phyloP scores from a whole-genome alignment of 2,797 vertebrate genomes.

The Yasuhikotakia modesta region DNA sequence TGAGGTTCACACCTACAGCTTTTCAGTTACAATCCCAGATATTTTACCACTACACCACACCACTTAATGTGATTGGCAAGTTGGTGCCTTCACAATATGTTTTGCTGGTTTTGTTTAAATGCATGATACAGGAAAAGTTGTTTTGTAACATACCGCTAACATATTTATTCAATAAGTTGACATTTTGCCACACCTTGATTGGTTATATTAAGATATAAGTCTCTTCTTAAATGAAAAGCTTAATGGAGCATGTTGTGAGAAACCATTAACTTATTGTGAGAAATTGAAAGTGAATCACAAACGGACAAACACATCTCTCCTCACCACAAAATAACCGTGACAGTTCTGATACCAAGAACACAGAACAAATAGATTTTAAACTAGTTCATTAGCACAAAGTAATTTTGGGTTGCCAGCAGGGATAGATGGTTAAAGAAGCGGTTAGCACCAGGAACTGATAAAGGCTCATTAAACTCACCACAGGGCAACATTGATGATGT shows the following conservation, averaged over 20 bases:
- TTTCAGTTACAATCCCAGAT: too few species aligned
- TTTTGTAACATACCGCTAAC: too few species aligned
- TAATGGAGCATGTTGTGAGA: not conserved
- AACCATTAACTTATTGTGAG: not conserved
- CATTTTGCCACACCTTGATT: too few species aligned
- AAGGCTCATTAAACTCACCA: conserved; percentile 8
- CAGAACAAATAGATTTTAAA: not conserved
- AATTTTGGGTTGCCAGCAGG: not conserved
- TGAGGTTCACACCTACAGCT: not conserved
- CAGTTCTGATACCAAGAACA: not conserved
- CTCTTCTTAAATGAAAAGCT: not conserved
- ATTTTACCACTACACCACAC: too few species aligned
- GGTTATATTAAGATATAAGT: too few species aligned
- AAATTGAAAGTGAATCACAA: not conserved
- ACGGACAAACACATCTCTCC: conserved; percentile 9
- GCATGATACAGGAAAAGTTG: too few species aligned
- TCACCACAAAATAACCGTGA: not conserved
- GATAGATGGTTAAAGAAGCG: not conserved
- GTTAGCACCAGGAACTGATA: not conserved
- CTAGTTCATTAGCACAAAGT: not conserved
- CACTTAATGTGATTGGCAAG: too few species aligned
- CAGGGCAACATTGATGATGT: not conserved
- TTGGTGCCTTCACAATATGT: too few species aligned
- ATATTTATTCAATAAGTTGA: too few species aligned
- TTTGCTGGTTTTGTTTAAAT: too few species aligned